phyloP scores from a whole-genome alignment of 37 sponge, comb jelly and placozoan species.

The Oopsacas minuta region DNA sequence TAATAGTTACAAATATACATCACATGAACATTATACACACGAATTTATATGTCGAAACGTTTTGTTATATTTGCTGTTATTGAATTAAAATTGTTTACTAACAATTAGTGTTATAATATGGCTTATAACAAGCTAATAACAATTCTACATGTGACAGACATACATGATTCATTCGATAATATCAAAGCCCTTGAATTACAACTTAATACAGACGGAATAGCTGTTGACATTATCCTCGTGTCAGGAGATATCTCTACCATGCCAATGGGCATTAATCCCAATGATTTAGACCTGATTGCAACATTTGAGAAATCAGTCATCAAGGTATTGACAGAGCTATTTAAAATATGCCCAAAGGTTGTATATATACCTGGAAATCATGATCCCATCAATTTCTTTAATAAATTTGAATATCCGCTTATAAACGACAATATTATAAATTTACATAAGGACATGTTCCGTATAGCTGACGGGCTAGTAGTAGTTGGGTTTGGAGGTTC shows the following conservation, averaged over 20 bases:
- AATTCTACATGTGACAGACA: not conserved
- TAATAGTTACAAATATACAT: no score
- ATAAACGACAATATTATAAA: slow-evolving; percentile 20
- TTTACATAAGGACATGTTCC: slow-evolving; percentile 42
- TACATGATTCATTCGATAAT: not conserved
- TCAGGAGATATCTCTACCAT: slow-evolving; percentile 70
- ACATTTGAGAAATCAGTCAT: slow-evolving; percentile 31
- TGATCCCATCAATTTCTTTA: slow-evolving; percentile 30
- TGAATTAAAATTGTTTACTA: no score
- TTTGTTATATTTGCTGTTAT: no score
- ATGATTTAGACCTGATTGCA: not conserved
- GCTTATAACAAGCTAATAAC: not conserved
- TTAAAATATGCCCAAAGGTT: slow-evolving; percentile 24
- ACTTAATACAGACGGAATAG: not conserved
- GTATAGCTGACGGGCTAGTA: slow-evolving; percentile 34
- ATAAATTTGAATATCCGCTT: not conserved
- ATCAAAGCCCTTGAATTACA: not conserved
- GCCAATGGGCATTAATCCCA: slow-evolving; percentile 30
- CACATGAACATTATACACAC: no score
- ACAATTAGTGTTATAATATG: no score
- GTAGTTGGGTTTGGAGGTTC: slow-evolving; percentile 70
- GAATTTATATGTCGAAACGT: no score
- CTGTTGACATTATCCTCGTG: slow-evolving; percentile 45
- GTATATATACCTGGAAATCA: slow-evolving; percentile 85
- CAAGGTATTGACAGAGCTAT: slow-evolving; percentile 21